Evolutionary conservation across 2,797 vertebrate species (phyloP), one percentile per base, ranked within the genome.

Genomic region (Arrhamphus sclerolepis): DNA sequence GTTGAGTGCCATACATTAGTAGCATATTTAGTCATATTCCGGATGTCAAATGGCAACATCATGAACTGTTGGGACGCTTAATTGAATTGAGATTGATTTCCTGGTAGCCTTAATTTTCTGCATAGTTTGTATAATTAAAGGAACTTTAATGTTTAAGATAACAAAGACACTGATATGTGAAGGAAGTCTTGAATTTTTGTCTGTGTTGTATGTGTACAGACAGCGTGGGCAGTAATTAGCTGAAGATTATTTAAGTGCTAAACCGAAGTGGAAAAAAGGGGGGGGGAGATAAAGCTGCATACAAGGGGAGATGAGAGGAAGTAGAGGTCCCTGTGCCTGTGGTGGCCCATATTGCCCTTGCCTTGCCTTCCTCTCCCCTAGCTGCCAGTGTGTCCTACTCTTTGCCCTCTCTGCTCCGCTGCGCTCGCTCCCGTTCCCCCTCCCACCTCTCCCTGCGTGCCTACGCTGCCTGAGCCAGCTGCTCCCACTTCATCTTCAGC

Each of bases 401-500:
- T 96, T 94, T 97, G 97, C 97, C 97, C 97, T 98, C 95, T 97
- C 93, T 96, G 96, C 95, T 96, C 96, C 54, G 78, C 80, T 96
- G 96, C 93, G 73, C 88, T 87, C 87, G 77, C 89, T 86, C 88
- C 86, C 87, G 75, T 78, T 67, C 83, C 84, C 84, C 86, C 77
- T 77, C 83, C 87, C 86, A 86, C 89, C 89, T 90, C 94, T 96
- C 93, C 92, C 93, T 93, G 93, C 93, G 89, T 95, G 94, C 95
- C 94, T 95, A 94, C 94, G 94, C 95, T 96, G 96, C 94, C 96
- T 94, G 93, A 94, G 92, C 94, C 98, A 99, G 97, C 98, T 99
- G 98, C 95, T 98, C 94, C 96, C 95, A 95, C 97, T 98, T 96
- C 95, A 96, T 98, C 98, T 98, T 97, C 95, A 94, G 95, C 96